Base-by-base conservation (phyloP, 2,888 invertebrate species). In the Chrysolina americana region DNA sequence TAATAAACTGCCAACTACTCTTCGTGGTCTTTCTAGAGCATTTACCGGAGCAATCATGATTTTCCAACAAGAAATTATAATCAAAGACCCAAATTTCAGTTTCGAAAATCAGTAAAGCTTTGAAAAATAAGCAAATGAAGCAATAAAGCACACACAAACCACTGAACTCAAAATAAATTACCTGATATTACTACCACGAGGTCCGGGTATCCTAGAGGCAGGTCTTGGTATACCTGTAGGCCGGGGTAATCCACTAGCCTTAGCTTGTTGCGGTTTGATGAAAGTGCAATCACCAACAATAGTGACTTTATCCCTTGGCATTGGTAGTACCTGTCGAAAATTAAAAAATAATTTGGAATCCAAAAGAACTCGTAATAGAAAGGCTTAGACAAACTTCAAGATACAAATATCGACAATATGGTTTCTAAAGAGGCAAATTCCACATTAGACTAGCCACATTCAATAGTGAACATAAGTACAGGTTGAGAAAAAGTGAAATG, bases 191-290 rank as follows among this genome's bases (percentile, higher is more conserved):
- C 74, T 77, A 76, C 76, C 78, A 74, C 84, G 83, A 11, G 86
- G 86, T 41, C 82, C 87, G 8, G 87, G 87, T 81, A 88, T 87
- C 81, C 84, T 83, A 19, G 87, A 87, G 62, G 82, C 81, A 44
- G 87, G 87, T 79, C 87, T 83, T 17, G 87, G 87, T 70, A 87
- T 87, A 48, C 82, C 80, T 23, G 86, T 83, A 17, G 88, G 87
- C 71, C 88, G 82, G n/a, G 87, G 87, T 73, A 88, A 82, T 63
- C 85, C 84, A 79, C 87, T 87, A 68, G 81, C 74, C 77, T 84
- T 83, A 28, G 83, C 79, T 53, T 59, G 73, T 59, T 74, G 79
- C 48, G 85, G 85, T 74, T 81, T 83, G 44, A 81, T 70, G 75
- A 84, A 83, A 50, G 76, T 74, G 56, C 59, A 74, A 28, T 81